A percentile compares a stretch with the other conserved stretches of the same genome.
phyloP scores from a whole-genome alignment of 1,140 invertebrate genomes.

The Drosophila santomea region DNA sequence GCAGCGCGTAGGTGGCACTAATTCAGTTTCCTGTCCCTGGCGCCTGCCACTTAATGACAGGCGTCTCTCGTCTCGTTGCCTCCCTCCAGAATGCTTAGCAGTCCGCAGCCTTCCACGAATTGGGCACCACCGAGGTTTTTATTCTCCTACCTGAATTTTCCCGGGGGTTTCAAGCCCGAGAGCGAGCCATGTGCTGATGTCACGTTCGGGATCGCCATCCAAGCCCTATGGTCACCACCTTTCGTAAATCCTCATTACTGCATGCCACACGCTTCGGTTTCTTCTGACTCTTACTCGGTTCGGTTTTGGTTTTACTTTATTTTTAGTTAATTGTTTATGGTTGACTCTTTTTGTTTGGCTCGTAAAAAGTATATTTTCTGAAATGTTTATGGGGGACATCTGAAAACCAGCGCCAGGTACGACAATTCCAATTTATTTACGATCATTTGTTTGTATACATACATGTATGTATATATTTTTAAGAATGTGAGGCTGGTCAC shows the following conservation, averaged over 20 bases:
- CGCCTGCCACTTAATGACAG: slow-evolving; percentile 53
- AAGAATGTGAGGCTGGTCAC: slow-evolving; percentile 22
- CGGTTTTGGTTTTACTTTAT: slow-evolving; percentile 6
- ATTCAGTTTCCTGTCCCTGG: slow-evolving; percentile 52
- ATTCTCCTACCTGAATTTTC: slow-evolving; percentile 24
- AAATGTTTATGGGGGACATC: slow-evolving; percentile 28
- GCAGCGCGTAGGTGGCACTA: slow-evolving; percentile 47
- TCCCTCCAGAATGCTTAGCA: slow-evolving; percentile 5
- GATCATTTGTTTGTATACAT: slow-evolving; percentile 16
- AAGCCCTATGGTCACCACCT: slow-evolving; percentile 3
- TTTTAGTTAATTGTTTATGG: slow-evolving; percentile 51
- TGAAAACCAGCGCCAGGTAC: slow-evolving; percentile 30
- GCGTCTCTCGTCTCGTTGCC: slow-evolving; percentile 23
- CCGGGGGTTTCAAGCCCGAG: not conserved
- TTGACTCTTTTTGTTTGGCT: slow-evolving; percentile 28
- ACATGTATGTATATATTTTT: not conserved
- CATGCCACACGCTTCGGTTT: slow-evolving; percentile 38
- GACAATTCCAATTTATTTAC: slow-evolving; percentile 22
- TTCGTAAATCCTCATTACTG: slow-evolving; percentile 30
- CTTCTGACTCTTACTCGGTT: slow-evolving; percentile 6
- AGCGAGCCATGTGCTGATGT: slow-evolving; percentile 44
- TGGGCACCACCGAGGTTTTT: not conserved
- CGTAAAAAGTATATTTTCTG: slow-evolving; percentile 26
- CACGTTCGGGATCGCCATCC: slow-evolving; percentile 28
- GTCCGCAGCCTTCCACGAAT: slow-evolving; percentile 43